phyloP scores from a whole-genome alignment of 2,888 invertebrate species.

The Athalia cordata region DNA sequence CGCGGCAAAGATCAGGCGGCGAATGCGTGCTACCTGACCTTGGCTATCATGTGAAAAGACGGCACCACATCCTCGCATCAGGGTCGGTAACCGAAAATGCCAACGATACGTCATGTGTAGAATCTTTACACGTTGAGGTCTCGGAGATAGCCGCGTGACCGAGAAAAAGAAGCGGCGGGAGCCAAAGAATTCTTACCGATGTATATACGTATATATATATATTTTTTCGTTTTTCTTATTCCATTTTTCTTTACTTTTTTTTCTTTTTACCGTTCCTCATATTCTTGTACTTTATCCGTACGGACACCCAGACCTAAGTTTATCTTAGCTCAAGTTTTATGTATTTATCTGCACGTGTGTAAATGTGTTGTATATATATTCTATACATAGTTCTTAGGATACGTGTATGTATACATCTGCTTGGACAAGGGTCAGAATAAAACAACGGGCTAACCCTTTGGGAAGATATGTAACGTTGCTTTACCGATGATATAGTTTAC shows the following conservation, averaged over 20 bases:
- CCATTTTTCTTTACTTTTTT: constrained; percentile 6
- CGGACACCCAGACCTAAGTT: constrained; percentile 19
- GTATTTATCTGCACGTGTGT: neutral
- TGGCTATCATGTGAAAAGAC: constrained; percentile 26
- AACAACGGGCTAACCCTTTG: no score
- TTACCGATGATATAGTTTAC: no score
- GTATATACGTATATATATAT: neutral
- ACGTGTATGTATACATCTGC: no score
- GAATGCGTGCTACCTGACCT: constrained; percentile 38
- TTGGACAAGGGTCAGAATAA: no score
- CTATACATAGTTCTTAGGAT: neutral
- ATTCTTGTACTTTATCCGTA: neutral
- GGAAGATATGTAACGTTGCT: no score
- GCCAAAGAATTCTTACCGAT: neutral
- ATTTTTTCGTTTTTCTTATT: neutral
- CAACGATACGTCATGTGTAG: constrained; percentile 23
- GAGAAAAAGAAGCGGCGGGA: neutral
- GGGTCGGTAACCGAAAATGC: constrained; percentile 43
- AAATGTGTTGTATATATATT: neutral
- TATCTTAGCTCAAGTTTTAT: constrained; percentile 30
- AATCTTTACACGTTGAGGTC: constrained; percentile 24
- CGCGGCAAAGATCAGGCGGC: constrained; percentile 16
- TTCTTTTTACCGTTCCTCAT: neutral
- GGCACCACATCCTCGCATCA: neutral
- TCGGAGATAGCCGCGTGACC: constrained; percentile 16